Evolutionary conservation across 2,888 invertebrate species (phyloP).

Genomic region (Timema cristinae): DNA sequence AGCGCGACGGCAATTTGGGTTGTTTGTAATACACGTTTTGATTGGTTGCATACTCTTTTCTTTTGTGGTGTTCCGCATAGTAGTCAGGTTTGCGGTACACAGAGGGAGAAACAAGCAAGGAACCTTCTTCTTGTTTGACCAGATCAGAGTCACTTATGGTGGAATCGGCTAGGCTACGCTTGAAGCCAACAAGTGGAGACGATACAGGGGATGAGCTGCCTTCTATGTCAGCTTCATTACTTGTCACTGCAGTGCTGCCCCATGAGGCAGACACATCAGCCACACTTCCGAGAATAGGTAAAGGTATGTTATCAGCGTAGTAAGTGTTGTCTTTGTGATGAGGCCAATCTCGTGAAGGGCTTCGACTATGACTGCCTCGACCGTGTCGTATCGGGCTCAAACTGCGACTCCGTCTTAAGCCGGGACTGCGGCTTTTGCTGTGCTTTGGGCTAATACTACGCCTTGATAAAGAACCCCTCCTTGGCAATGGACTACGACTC

Average conservation of each 20-base stretch:
- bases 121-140: conserved; percentile 26
- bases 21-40: background rate
- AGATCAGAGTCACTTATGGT: conserved; percentile 53
- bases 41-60: background rate
- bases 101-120: conserved; percentile 9
- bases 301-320: conserved; percentile 18
- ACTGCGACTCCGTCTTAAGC: background rate
- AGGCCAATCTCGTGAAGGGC: conserved; percentile 7
- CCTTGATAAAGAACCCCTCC: background rate
- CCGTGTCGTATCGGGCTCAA: background rate
- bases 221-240: conserved; percentile 21
- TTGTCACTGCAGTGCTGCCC: background rate
- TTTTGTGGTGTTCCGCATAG: conserved; percentile 11
- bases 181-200: conserved; percentile 44
- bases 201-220: conserved; percentile 23
- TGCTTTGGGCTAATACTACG: background rate
- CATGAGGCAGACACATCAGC: conserved; percentile 6
- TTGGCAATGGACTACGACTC: conserved; percentile 8
- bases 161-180: conserved; percentile 50
- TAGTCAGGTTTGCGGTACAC: conserved; percentile 5
- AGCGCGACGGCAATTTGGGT: too few species aligned
- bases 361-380: conserved; percentile 10
- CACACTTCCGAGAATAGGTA: background rate
- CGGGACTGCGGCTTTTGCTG: background rate
- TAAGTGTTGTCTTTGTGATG: conserved; percentile 4